These are phyloP conservation scores for Amphibalanus amphitrite DNA, from an alignment of 1,140 invertebrate species.

Conservation along the genomic window DNA sequence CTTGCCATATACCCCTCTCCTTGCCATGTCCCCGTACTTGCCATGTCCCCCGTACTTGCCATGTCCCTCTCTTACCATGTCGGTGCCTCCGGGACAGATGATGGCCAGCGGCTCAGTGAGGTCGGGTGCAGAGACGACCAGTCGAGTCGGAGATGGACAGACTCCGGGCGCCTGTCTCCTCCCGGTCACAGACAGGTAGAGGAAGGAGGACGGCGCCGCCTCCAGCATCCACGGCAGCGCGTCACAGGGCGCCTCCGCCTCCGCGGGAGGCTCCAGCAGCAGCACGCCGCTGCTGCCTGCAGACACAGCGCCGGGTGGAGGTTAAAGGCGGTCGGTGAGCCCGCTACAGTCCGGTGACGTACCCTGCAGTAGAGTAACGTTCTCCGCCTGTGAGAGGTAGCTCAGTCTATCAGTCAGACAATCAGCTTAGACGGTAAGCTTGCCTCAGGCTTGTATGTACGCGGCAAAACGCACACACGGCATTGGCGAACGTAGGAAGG, in stretches of 20 bases:
- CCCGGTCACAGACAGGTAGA: conserved; percentile 18
- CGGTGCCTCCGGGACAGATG: conserved; percentile 43
- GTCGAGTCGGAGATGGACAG: conserved; percentile 48
- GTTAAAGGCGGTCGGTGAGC: too few relatives aligned
- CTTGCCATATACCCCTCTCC: too few relatives aligned
- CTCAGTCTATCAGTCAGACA: too few relatives aligned
- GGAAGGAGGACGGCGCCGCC: conserved; percentile 14
- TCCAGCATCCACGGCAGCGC: conserved; percentile 18
- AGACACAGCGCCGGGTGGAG: too few relatives aligned
- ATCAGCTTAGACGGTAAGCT: too few relatives aligned
- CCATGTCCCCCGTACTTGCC: too few relatives aligned
- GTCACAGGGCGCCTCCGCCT: conserved; percentile 16
- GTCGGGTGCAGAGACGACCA: conserved; percentile 49
- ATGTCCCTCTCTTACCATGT: conserved; percentile 16
- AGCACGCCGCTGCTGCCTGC: conserved; percentile 16
- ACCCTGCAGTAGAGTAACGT: conserved; percentile 54
- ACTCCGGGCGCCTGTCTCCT: conserved; percentile 21
- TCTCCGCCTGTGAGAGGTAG: conserved; percentile 49
- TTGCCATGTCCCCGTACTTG: too few relatives aligned
- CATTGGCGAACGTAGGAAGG: too few relatives aligned
- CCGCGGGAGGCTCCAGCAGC: conserved; percentile 14
- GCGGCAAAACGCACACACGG: too few relatives aligned
- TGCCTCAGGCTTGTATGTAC: too few relatives aligned
- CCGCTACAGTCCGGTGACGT: conserved; percentile 63
- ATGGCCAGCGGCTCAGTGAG: conserved; percentile 20